These are phyloP conservation scores for Lepas anatifera DNA, from an alignment of 2,888 invertebrate species.

Conservation along the genomic window DNA sequence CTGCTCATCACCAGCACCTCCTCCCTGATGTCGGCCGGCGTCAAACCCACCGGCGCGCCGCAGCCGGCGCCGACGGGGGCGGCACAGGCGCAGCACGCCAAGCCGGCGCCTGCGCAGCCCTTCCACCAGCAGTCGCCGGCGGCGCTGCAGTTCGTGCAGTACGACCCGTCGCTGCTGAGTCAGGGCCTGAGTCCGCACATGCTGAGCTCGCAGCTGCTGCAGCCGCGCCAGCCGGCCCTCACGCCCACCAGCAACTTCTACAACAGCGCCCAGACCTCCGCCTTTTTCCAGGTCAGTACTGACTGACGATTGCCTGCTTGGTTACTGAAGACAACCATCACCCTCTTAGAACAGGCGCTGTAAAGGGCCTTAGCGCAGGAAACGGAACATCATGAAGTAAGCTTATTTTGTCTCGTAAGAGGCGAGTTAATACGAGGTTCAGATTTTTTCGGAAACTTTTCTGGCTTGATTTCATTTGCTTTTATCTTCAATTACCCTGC, in stretches of 20 bases:
- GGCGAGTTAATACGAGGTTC: too few species aligned
- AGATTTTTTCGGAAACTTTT: too few species aligned
- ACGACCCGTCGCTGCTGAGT: constrained; percentile 20
- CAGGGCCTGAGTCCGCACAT: constrained; percentile 24
- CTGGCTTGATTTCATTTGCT: too few species aligned
- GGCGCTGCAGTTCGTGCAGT: constrained; percentile 21
- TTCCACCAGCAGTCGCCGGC: constrained; percentile 25
- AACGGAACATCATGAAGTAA: too few species aligned
- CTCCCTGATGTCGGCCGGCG: constrained; percentile 24
- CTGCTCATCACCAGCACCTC: constrained; percentile 23
- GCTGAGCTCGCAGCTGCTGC: constrained; percentile 24
- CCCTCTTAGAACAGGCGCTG: too few species aligned
- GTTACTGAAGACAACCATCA: too few species aligned
- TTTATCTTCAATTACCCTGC: too few species aligned
- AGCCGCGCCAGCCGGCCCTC: constrained; percentile 14
- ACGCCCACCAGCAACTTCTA: constrained; percentile 13
- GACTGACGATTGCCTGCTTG: too few species aligned
- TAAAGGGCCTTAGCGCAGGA: too few species aligned
- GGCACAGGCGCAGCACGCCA: background rate
- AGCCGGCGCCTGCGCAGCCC: background rate
- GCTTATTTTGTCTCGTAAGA: too few species aligned
- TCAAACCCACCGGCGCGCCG: constrained; percentile 25
- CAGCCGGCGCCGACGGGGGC: background rate
- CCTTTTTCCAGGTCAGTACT: background rate
- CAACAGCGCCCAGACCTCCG: constrained; percentile 2